These are phyloP conservation scores for Mylabris sibirica DNA, from an alignment of 2,888 invertebrate genomes.

Conservation along the genomic window DNA sequence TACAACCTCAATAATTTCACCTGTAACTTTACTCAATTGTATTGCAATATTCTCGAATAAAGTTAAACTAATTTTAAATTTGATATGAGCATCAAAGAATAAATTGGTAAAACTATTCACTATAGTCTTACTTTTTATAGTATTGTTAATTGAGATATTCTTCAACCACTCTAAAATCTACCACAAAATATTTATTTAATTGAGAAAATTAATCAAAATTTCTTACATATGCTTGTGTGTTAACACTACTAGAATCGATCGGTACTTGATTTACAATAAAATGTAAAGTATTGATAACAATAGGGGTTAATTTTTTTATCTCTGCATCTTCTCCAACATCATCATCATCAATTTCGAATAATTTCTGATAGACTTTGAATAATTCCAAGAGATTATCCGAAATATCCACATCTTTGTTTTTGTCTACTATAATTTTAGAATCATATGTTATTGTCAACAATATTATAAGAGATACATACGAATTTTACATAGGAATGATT, in stretches of 20 bases:
- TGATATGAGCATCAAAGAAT: conserved; percentile 55
- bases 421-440: conserved; percentile 33
- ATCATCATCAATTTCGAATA: conserved; percentile 53
- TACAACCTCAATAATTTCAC: conserved; percentile 58
- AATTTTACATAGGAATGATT: conserved; percentile 58
- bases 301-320: conserved; percentile 51
- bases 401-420: conserved; percentile 38
- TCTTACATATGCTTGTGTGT: background rate
- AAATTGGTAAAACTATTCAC: conserved; percentile 55
- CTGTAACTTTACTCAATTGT: conserved; percentile 60
- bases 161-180: conserved; percentile 60
- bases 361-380: conserved; percentile 52
- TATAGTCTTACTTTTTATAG: conserved; percentile 47
- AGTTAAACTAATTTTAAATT: conserved; percentile 55
- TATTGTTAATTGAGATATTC: conserved; percentile 53
- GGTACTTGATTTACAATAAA: conserved; percentile 49
- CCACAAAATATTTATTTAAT: conserved; percentile 31
- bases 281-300: conserved; percentile 50
- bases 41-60: conserved; percentile 60
- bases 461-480: conserved; percentile 53
- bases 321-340: conserved; percentile 53
- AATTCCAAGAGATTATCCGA: conserved; percentile 41
- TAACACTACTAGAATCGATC: conserved; percentile 14
- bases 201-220: background rate
- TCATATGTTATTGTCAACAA: conserved; percentile 9